Evolutionary conservation across 2,797 vertebrate species (phyloP), one percentile per base, ranked within the genome.

Genomic region (Rhincodon typus): DNA sequence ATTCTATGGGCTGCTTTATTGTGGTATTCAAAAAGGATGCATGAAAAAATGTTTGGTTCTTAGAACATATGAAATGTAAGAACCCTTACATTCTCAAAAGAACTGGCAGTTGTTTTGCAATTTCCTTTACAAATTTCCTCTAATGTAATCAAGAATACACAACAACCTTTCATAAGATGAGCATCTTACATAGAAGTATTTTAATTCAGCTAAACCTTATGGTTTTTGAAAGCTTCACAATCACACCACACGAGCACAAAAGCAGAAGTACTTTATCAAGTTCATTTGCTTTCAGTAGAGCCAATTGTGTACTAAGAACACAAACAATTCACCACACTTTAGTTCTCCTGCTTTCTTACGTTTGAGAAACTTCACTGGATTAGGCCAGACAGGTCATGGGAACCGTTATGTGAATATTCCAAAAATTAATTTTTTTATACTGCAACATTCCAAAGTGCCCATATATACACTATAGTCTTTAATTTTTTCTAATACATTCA

Each of bases 371-470:
- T 25, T 66, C 90, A 25, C n/a, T 93, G 90, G 66, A 67, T 42
- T 93, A 93, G 90, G 66, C 69, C 90, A 69, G 90, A 38, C n/a
- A 42, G n/a, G 90, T 69, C 90, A 93, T 69, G 90, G 66, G 90
- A 93, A 93, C 90, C 19, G 90, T 66, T n/a, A 91, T 8, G 57
- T 66, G 34, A 62, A 34, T 66, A 13, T 42, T 69, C n/a, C 90
- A 67, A 93, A 93, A 69, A 42, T 69, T 13, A 69, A 42, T 10
- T 38, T 93, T 93, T 23, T 25, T 84, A 93, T 38, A 93, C n/a
- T 67, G 90, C 25, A 69, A 67, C 69, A 69, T 90, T 90, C 62
- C 10, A 15, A 90, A 90, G 42, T 84, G 38, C 23, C 21, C 19
- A 46, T 46, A 42, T 46, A 25, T 46, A 84, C 38, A 42, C 38